Evolutionary conservation across 2,113 vertebrate species (phyloP).

Genomic region (Ibidorhyncha struthersii): DNA sequence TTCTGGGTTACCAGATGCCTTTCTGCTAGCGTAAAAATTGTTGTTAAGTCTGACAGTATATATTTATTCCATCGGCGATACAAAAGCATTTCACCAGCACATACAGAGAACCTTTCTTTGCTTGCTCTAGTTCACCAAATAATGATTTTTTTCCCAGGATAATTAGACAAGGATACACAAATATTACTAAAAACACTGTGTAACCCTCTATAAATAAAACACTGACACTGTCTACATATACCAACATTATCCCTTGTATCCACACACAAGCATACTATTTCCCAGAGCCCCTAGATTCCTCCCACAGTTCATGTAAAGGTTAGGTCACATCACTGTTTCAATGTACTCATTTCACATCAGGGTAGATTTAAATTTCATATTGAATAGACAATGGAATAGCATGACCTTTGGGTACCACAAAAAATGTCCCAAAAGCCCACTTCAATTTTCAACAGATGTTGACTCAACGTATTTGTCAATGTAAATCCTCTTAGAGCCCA

Average conservation of each 20-base stretch:
- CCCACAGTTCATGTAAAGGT: constrained; percentile 48
- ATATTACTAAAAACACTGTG: neutral
- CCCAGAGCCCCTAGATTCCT: constrained; percentile 43
- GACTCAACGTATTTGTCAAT: neutral
- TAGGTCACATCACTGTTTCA: constrained; percentile 15
- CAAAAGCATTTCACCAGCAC: neutral
- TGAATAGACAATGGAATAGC: constrained; percentile 16
- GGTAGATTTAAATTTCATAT: constrained; percentile 22
- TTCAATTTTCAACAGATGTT: constrained; percentile 40
- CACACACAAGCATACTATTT: neutral
- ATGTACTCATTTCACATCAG: neutral
- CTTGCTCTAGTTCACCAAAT: neutral
- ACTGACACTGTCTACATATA: neutral
- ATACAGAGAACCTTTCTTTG: neutral
- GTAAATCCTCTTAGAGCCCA: constrained; percentile 17
- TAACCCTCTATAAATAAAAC: constrained; percentile 10
- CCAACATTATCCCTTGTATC: neutral
- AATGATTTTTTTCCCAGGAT: neutral
- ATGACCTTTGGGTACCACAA: neutral
- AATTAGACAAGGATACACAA: constrained; percentile 16
- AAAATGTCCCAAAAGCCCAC: constrained; percentile 40
- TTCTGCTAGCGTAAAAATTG: neutral
- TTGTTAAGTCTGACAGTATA: neutral
- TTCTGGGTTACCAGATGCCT: neutral
- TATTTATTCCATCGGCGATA: neutral